Evolutionary conservation across 2,888 invertebrate genomes (phyloP), one percentile per base, ranked within the genome.

Genomic region (Leucoma salicis): DNA sequence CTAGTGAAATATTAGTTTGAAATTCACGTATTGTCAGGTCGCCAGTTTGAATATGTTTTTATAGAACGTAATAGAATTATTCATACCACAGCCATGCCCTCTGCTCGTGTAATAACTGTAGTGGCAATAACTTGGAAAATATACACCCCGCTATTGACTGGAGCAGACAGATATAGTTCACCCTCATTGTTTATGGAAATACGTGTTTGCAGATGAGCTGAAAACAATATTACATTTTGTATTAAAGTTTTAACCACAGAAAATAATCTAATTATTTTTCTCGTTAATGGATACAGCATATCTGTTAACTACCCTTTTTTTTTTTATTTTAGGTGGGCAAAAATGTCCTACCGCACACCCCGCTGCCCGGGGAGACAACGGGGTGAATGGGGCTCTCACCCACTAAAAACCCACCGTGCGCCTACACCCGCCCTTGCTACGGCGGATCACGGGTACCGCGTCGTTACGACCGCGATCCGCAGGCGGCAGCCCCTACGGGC

Each of bases 111-210:
- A 35, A 70, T 61, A 12, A 61, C 48, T 3, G 87, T 76, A 5
- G 79, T 79, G 3, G 83, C 87, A n/a, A 66, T 52, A 21, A 82
- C 82, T 55, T 62, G 60, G 57, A 89, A 78, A 14, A 35, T 63
- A 57, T 87, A 82, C 2, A 68, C 55, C 8, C 85, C 88, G 27
- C 53, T 72, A 39, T 67, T 63, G 12, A 67, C 70, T 7, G 78
- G 73, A 3, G 78, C 78, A 15, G 77, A 75, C 32, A 90, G 57
- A 40, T 62, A 49, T n/a, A 90, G 48, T 53, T 79, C 78, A 8
- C 90, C 89, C 4, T 64, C 63, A 29, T 54, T 63, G 51, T 69
- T 80, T 46, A 90, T 63, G 34, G 74, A 70, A 8, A 89, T 45
- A 11, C 80, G 72, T 13, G 73, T 63, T 35, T 54, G 67, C 24